A percentile compares a stretch with the other conserved stretches of the same genome.
phyloP scores from a whole-genome alignment of 2,888 invertebrate genomes.

The Drosophila lacicola region DNA sequence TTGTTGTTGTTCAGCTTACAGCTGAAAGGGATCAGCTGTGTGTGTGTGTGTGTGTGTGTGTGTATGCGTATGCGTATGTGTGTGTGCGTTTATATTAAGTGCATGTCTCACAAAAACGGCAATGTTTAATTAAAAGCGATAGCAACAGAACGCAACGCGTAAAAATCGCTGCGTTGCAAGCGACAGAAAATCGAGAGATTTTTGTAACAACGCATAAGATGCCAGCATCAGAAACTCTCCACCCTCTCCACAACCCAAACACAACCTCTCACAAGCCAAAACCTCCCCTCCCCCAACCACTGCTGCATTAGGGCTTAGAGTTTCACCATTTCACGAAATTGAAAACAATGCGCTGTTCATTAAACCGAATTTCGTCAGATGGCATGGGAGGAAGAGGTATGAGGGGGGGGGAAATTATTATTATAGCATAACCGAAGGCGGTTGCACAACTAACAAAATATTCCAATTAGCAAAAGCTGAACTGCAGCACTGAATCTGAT shows the following conservation, averaged over 20 bases:
- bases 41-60: background rate
- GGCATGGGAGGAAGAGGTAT: background rate
- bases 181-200: slow-evolving; percentile 25
- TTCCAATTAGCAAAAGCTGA: slow-evolving; percentile 36
- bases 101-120: slow-evolving; percentile 43
- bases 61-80: slow-evolving; percentile 1
- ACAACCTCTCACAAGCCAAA: background rate
- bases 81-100: slow-evolving; percentile 27
- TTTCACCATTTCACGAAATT: slow-evolving; percentile 11
- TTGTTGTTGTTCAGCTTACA: slow-evolving; percentile 36
- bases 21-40: slow-evolving; percentile 27
- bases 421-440: slow-evolving; percentile 28
- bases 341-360: slow-evolving; percentile 28
- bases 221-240: background rate
- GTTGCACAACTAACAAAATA: slow-evolving; percentile 30
- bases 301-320: background rate
- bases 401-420: background rate
- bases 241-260: no score
- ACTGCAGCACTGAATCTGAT: slow-evolving; percentile 5
- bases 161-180: slow-evolving; percentile 40
- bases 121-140: slow-evolving; percentile 65
- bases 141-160: slow-evolving; percentile 51
- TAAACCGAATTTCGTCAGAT: slow-evolving; percentile 14
- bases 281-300: background rate
- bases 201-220: slow-evolving; percentile 23